Base-by-base conservation (phyloP, 92 coral and sea anemone species). In the Palythoa heliodiscus region DNA sequence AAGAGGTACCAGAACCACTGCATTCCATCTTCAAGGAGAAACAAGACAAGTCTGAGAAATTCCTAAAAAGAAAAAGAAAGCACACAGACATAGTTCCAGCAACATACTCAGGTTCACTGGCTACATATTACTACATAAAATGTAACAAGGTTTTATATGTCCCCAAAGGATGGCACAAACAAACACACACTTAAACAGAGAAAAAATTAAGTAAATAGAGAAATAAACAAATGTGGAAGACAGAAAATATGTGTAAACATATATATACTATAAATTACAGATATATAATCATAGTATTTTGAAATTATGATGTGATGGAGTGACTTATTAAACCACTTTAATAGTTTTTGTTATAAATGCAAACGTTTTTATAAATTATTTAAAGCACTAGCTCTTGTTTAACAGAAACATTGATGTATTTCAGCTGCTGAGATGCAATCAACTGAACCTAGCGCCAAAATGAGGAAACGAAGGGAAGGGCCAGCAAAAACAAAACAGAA, bases 1-100 rank as follows among this genome's bases (percentile, higher is more conserved):
- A 73, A 61, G 25, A 58, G 24, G 84, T 86, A 70, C 92, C 92
- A 20, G 86, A 67, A 15, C 70, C 92, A 12, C 60, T 89, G 89
- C 89, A 86, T 82, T 71, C 60, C 14, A 81, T 74, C 84, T 75
- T 86, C 29, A 89, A 86, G 39, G 70, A 64, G 35, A 29, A 29
- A 29, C 35, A 29, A 29, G 35, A 71, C 12, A 83, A 79, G 3
- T 86, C 89, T 20, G 76, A 86, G 24, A 64, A 5, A 64, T 16
- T 11, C 24, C 23, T 64, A 86, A 89, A 61, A 86, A 80, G 76
- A 55, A 84, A 29, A 87, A 71, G 67, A 43, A 61, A 64, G 74
- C 86, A 75, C 60, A 48, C 69, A 63, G 24, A 63, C 17, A 63
- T 63, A 19, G 22, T 19, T 71, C 52, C 52, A 38, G 52, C 76